Evolutionary conservation across 2,888 invertebrate species (phyloP).

Genomic region (Eupithecia inturbata): DNA sequence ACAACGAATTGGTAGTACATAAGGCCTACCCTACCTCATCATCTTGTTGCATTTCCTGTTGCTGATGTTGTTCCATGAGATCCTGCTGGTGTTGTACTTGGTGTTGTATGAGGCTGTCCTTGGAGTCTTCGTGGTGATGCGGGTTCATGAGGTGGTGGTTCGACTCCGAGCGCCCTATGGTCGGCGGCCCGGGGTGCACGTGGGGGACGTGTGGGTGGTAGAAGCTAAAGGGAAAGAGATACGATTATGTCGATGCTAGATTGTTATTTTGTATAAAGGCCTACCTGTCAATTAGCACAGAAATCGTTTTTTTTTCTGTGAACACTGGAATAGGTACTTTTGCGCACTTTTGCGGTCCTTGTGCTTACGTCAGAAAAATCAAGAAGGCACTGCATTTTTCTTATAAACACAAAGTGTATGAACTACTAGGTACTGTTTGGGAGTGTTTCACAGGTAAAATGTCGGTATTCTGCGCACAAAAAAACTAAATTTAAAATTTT

Average conservation of each 20-base stretch:
- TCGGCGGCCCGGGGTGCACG: constrained; percentile 76
- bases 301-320: background rate
- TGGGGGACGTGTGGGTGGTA: constrained; percentile 61
- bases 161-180: constrained; percentile 77
- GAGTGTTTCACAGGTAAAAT: background rate
- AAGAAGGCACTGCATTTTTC: background rate
- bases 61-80: constrained; percentile 79
- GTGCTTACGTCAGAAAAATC: background rate
- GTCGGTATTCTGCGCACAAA: no score
- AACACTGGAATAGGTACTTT: background rate
- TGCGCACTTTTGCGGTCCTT: background rate
- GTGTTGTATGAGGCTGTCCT: constrained; percentile 79
- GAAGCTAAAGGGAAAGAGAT: constrained; percentile 63
- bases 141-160: constrained; percentile 79
- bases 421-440: no score
- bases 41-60: constrained; percentile 78
- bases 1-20: background rate
- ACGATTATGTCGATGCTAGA: background rate
- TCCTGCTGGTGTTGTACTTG: constrained; percentile 80
- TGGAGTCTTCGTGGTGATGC: constrained; percentile 78
- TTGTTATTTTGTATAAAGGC: background rate
- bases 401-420: background rate
- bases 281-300: background rate
- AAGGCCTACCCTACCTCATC: constrained; percentile 65
- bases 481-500: no score